Conservation (phyloP, 2,797 vertebrate genomes). For the Helostoma temminkii region DNA sequence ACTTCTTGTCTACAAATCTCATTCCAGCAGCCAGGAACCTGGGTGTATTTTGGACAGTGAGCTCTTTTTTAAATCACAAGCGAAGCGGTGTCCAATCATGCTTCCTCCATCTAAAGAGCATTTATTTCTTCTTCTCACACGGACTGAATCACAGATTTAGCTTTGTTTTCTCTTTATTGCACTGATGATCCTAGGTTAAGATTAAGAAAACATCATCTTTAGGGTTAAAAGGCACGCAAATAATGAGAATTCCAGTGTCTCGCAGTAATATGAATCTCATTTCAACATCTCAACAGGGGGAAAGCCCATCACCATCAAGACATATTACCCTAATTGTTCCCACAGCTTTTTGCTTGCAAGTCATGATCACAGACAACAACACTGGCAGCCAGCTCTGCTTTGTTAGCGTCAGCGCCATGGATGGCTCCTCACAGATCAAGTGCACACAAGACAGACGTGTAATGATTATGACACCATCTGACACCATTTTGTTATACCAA, state of each 20-base stretch:
- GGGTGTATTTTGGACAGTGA: background rate
- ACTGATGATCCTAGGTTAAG: too few species aligned
- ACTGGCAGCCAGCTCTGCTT: background rate
- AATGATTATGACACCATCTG: background rate
- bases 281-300: background rate
- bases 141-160: too few species aligned
- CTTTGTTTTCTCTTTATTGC: too few species aligned
- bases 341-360: too few species aligned
- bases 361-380: background rate
- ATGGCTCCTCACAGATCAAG: conserved; percentile 4
- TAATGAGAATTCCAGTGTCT: background rate
- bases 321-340: background rate
- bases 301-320: background rate
- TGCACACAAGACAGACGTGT: background rate
- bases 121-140: too few species aligned
- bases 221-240: background rate
- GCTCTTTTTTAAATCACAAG: background rate
- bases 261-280: background rate
- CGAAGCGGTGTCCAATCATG: background rate
- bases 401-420: conserved; percentile 15
- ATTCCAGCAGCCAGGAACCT: background rate
- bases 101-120: background rate
- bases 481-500: background rate
- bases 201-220: background rate
- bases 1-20: background rate